Base-by-base conservation (phyloP, 2,113 vertebrate species). In the Cyphomyrus plagiostoma region DNA sequence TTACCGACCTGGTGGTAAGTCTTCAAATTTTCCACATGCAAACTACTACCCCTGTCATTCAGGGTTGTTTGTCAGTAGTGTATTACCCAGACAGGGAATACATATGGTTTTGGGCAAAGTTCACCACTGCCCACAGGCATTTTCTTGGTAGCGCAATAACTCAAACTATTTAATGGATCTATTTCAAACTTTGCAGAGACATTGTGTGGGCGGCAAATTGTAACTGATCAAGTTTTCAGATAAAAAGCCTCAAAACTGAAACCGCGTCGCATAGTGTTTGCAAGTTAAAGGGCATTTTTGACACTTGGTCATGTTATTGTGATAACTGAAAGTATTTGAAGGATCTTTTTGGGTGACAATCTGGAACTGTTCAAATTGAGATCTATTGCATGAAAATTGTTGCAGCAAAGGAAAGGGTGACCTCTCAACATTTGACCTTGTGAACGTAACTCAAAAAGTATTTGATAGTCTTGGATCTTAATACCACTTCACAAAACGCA, bases 1-100 rank as follows among this genome's bases (percentile, higher is more conserved):
- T 90, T 99, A 99, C 95, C 96, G 97, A 94, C 97, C 98, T 0
- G 98, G 98, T 95, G 98, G 98, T 99, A 90, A 97, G 97, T 83
- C n/a, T 17, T 46, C 39, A n/a, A 0, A 56, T 53, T 49, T 21
- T 26, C 48, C 4, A 3, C n/a, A 42, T 39, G 39, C 35, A 74
- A 74, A 39, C 70, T 35, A 42, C 74, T 42, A 80, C 74, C 13
- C 35, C 30, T 80, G 30, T 19, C 35, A 50, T 5, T 4, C n/a
- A 50, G 48, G 10, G 46, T 2, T 48, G 48, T 49, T n/a, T 85
- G 83, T 77, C 11, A 17, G 74, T 19, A 42, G 74, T 42, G 35
- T 70, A 30, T 70, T 70, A 11, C 62, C 10, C 26, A 30, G 62
- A 13, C 62, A 70, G 62, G 10, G n/a, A 66, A 66, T 66, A 26